A percentile compares a stretch with the other conserved stretches of the same genome.
These are phyloP conservation scores for Onychostruthus taczanowskii DNA, from an alignment of 2,113 vertebrate species.

Conservation along the genomic window DNA sequence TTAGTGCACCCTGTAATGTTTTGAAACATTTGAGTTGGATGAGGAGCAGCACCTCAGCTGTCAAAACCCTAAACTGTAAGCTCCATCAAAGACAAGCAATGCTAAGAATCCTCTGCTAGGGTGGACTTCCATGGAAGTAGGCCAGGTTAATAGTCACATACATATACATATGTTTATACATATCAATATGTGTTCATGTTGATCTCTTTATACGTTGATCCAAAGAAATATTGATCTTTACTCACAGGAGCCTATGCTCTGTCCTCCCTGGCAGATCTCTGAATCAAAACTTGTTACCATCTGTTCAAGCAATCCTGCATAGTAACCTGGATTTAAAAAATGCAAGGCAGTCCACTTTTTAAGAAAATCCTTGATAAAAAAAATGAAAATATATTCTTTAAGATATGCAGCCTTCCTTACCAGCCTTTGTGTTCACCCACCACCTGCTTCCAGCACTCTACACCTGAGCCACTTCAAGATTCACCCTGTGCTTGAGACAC, in stretches of 20 bases:
- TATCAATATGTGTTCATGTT: background rate
- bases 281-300: background rate
- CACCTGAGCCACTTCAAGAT: background rate
- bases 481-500: background rate
- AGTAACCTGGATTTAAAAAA: background rate
- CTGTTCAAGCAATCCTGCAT: background rate
- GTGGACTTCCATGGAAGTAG: background rate
- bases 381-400: background rate
- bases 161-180: background rate
- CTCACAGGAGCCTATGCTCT: background rate
- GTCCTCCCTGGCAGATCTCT: background rate
- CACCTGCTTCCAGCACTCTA: background rate
- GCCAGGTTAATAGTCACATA: background rate
- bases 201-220: background rate
- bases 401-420: background rate
- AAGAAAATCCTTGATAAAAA: background rate
- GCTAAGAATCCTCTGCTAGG: background rate
- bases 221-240: background rate
- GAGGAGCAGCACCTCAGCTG: background rate
- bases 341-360: background rate
- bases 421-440: background rate
- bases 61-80: background rate
- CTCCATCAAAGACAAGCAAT: background rate
- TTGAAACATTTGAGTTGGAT: background rate
- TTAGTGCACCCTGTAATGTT: background rate